Evolutionary conservation across 2,888 invertebrate genomes (phyloP), one percentile per base, ranked within the genome.

Genomic region (Cheilosia scutellata): DNA sequence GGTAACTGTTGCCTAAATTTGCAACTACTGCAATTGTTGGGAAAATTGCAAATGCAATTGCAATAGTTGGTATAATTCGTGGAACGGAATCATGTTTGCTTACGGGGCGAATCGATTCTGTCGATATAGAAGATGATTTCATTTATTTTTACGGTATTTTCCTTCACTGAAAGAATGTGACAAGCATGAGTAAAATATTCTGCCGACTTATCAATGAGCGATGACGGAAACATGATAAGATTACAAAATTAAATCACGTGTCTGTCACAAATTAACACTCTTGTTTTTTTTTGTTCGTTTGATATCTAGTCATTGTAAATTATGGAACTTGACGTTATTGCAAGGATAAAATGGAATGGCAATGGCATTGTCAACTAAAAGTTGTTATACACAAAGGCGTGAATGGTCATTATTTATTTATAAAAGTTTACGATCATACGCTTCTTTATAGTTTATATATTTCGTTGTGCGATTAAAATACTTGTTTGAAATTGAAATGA

Each of bases 191-290:
- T 20, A 49, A 68, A 74, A 77, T 44, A 33, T 71, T 71, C 37
- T 37, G 37, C 40, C 27, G n/a, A 66, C 29, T 20, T 47, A 5
- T 62, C 31, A 25, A 53, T 70, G 37, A 47, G 16, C 9, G 58
- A 13, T 40, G 53, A 53, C 55, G 40, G 57, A 62, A 70, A 70
- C 70, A 65, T 49, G 84, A 84, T 84, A 75, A 75, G 84, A 80
- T 80, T 84, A 62, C 65, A 66, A 68, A 77, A 79, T 25, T 40
- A 33, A 51, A 79, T 68, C 79, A 84, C 65, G 78, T 70, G 68
- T 74, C 68, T 11, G 27, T 63, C 27, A 9, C 4, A 62, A 51
- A 68, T 66, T 16, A 68, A 40, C 58, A 60, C 20, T 25, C 51
- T 47, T 51, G 37, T 5, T 25, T 11, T 13, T 58, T 42, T 9